phyloP scores from a whole-genome alignment of 2,888 invertebrate species.

The Loripinus fragilis region DNA sequence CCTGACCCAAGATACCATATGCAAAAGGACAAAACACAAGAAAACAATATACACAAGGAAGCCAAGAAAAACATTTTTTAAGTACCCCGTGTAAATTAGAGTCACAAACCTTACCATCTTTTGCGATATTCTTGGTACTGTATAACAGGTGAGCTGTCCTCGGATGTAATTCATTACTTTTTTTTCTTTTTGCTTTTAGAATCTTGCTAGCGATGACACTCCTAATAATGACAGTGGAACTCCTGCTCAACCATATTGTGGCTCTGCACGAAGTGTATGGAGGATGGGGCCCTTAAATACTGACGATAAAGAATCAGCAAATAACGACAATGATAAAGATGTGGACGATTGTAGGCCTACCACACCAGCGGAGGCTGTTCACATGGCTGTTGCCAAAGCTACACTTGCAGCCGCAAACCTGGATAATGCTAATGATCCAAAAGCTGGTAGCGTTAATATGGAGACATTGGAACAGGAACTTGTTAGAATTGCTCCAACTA shows the following conservation, averaged over 20 bases:
- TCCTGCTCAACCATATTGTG: neutral
- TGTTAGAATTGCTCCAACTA: conserved; percentile 67
- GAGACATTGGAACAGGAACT: conserved; percentile 65
- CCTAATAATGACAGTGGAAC: neutral
- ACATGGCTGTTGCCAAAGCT: conserved; percentile 14
- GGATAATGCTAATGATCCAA: conserved; percentile 5
- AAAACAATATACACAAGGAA: too few species aligned
- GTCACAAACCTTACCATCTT: too few species aligned
- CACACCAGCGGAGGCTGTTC: conserved; percentile 18
- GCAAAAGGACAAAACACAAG: too few species aligned
- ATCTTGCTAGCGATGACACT: neutral
- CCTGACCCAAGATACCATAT: too few species aligned
- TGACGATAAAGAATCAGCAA: neutral
- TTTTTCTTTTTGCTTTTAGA: neutral
- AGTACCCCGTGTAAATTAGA: too few species aligned
- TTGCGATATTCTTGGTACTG: too few species aligned
- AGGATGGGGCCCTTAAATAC: neutral
- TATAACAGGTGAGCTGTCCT: too few species aligned
- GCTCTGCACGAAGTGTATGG: conserved; percentile 1
- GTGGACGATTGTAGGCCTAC: neutral
- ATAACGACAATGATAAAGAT: conserved; percentile 3
- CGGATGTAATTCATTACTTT: too few species aligned
- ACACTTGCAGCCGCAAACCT: conserved; percentile 7
- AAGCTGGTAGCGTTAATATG: conserved; percentile 58
- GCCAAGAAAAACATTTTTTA: too few species aligned